These are phyloP conservation scores for Polyommatus icarus DNA, from an alignment of 2,888 invertebrate genomes.

Conservation along the genomic window DNA sequence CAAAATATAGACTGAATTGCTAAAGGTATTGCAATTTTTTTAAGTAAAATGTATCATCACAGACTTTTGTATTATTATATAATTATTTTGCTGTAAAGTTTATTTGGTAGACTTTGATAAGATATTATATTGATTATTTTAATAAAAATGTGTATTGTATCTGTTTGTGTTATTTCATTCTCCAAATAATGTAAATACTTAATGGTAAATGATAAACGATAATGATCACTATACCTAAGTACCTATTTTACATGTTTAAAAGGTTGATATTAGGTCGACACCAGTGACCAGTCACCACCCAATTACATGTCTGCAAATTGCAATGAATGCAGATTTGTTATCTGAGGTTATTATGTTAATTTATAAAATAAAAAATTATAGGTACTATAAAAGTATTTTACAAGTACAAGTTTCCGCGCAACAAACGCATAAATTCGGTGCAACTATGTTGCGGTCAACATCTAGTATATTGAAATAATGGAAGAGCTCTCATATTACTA, in stretches of 20 bases:
- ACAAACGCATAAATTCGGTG: no score
- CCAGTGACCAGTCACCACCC: no score
- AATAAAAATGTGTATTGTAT: slow-evolving; percentile 1
- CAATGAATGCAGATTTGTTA: no score
- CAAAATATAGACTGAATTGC: slow-evolving; percentile 4
- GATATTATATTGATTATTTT: background rate
- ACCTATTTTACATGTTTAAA: no score
- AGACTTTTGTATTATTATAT: background rate
- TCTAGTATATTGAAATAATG: background rate
- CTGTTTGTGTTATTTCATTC: background rate
- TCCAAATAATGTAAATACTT: background rate
- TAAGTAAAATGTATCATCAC: background rate
- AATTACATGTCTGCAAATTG: no score
- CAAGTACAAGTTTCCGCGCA: no score
- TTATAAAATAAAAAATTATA: no score
- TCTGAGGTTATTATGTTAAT: no score
- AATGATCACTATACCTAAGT: no score
- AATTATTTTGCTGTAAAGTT: background rate
- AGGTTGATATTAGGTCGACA: no score
- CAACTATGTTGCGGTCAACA: no score
- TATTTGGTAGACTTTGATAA: background rate
- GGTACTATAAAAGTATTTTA: no score
- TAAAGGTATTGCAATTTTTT: background rate
- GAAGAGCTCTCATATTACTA: background rate
- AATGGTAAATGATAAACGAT: background rate